A percentile compares a stretch with the other conserved stretches of the same genome.
Conservation (phyloP, 2,888 invertebrate species). For the Apotomis turbidana region DNA sequence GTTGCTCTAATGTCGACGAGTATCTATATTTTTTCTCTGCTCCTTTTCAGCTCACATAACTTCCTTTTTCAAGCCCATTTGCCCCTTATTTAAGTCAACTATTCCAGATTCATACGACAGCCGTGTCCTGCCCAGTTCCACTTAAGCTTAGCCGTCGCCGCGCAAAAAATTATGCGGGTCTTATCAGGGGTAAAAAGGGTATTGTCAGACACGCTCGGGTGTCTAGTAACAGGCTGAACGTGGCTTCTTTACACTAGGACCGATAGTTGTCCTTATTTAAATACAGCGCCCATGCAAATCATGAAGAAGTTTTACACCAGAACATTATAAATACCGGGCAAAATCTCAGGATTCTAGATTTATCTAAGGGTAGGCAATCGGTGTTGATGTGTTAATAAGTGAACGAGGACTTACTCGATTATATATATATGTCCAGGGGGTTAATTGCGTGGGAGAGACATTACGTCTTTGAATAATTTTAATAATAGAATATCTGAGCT, state of each 20-base stretch:
- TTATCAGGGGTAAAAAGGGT: slow-evolving; percentile 39
- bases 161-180: slow-evolving; percentile 36
- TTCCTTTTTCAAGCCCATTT: neutral
- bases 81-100: neutral
- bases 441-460: too few species aligned
- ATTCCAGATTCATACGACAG: slow-evolving; percentile 28
- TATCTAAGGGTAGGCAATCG: too few species aligned
- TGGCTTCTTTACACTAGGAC: slow-evolving; percentile 21
- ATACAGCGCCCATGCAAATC: neutral
- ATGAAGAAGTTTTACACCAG: too few species aligned
- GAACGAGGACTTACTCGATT: too few species aligned
- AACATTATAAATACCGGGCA: too few species aligned
- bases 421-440: too few species aligned
- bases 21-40: neutral
- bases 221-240: slow-evolving; percentile 16
- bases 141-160: slow-evolving; percentile 25
- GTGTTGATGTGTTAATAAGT: too few species aligned
- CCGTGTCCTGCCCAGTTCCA: slow-evolving; percentile 9
- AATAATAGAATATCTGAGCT: too few species aligned
- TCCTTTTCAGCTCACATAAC: neutral
- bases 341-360: too few species aligned
- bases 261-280: slow-evolving; percentile 15
- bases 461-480: too few species aligned
- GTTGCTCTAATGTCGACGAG: too few species aligned
- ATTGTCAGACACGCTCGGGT: slow-evolving; percentile 27